phyloP scores from a whole-genome alignment of 2,888 invertebrate genomes.

The Drosophila subquinaria region DNA sequence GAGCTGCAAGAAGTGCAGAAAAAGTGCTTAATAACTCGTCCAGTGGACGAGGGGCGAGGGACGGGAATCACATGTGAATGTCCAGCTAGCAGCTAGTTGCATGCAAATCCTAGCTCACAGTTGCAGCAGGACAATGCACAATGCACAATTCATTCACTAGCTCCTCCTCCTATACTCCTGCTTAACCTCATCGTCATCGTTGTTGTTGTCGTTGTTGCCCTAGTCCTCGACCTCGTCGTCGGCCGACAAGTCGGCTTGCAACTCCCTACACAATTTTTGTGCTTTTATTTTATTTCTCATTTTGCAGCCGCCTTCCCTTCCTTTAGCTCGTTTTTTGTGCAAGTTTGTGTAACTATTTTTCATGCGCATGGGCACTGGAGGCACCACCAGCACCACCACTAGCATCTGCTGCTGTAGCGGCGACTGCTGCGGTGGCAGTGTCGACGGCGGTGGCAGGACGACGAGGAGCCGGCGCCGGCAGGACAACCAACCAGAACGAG shows the following conservation, averaged over 20 bases:
- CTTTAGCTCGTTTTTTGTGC: constrained; percentile 49
- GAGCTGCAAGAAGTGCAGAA: constrained; percentile 17
- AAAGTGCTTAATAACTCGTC: constrained; percentile 50
- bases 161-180: constrained; percentile 46
- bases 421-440: constrained; percentile 9
- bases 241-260: constrained; percentile 55
- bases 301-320: constrained; percentile 41
- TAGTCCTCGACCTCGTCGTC: constrained; percentile 13
- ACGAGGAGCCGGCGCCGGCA: constrained; percentile 53
- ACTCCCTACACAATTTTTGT: constrained; percentile 52
- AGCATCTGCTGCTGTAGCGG: constrained; percentile 16
- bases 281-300: constrained; percentile 35
- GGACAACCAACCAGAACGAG: constrained; percentile 76
- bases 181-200: constrained; percentile 16
- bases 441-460: constrained; percentile 10
- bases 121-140: constrained; percentile 61
- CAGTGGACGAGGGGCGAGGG: constrained; percentile 8
- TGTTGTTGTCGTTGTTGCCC: constrained; percentile 4
- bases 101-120: constrained; percentile 63
- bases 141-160: constrained; percentile 55
- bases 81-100: constrained; percentile 38
- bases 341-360: constrained; percentile 78
- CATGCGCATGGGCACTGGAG: constrained; percentile 79
- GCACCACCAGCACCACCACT: constrained; percentile 58
- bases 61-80: constrained; percentile 52